Percentiles rank a stretch among this genome's conserved stretches.
These are phyloP conservation scores for Podargus strigoides DNA, from an alignment of 2,797 vertebrate species.

Conservation along the genomic window DNA sequence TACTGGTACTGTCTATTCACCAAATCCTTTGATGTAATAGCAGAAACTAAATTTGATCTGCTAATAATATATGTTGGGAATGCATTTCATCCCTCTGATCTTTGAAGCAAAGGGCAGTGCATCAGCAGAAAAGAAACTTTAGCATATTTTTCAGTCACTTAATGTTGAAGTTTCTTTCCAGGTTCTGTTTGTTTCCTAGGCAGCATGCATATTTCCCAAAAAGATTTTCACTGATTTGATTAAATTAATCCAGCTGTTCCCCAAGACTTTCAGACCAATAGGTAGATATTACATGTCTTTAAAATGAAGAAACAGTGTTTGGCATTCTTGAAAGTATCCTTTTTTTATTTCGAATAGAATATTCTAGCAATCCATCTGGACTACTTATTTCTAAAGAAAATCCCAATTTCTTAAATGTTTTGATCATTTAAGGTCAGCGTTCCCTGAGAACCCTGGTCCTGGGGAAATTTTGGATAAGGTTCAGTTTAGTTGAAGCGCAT, in stretches of 20 bases:
- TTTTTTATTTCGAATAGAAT: neutral
- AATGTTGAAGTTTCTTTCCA: neutral
- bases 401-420: neutral
- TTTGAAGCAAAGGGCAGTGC: neutral
- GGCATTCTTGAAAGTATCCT: neutral
- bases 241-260: neutral
- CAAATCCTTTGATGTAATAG: slow-evolving; percentile 45
- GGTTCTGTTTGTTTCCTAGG: neutral
- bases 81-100: neutral
- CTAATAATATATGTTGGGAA: slow-evolving; percentile 1
- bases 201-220: neutral
- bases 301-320: neutral
- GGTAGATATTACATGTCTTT: neutral
- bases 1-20: slow-evolving; percentile 24
- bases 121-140: neutral
- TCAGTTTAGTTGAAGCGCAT: neutral
- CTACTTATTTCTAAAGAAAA: neutral
- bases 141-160: neutral
- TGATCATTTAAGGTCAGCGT: neutral
- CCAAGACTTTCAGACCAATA: neutral
- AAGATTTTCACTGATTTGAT: neutral
- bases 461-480: neutral
- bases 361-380: neutral
- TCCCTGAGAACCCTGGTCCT: neutral
- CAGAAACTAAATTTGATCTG: slow-evolving; percentile 27